Percentiles rank a stretch among this genome's conserved stretches.
These are phyloP conservation scores for Galemys pyrenaicus DNA, from an alignment of 2,113 vertebrate species.

Conservation along the genomic window DNA sequence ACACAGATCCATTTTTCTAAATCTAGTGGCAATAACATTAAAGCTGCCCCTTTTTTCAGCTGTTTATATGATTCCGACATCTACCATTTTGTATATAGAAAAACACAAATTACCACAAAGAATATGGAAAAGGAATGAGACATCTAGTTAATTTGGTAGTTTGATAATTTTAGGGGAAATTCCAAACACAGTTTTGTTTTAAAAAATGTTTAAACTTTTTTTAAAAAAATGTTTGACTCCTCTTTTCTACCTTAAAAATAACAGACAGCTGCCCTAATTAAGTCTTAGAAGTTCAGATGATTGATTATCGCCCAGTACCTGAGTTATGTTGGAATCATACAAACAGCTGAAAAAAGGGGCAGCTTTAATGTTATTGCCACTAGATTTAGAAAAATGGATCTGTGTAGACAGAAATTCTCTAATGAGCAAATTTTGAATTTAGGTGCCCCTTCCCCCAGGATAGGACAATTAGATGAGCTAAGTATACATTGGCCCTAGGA, in stretches of 20 bases:
- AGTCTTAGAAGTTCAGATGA: background rate
- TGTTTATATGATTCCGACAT: slow-evolving; percentile 8
- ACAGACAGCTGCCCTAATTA: background rate
- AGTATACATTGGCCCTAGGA: background rate
- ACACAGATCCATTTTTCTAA: slow-evolving; percentile 53
- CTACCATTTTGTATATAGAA: background rate
- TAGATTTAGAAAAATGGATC: slow-evolving; percentile 54
- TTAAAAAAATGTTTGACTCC: background rate
- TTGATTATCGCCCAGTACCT: background rate
- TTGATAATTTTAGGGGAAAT: slow-evolving; percentile 15
- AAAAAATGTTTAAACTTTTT: background rate
- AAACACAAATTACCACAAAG: slow-evolving; percentile 12
- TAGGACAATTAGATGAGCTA: background rate
- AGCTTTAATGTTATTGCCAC: slow-evolving; percentile 34
- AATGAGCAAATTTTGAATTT: background rate
- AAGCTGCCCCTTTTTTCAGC: background rate
- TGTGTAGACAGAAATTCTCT: slow-evolving; percentile 26
- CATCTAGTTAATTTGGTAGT: slow-evolving; percentile 9
- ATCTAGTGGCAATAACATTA: slow-evolving; percentile 33
- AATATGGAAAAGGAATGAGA: background rate
- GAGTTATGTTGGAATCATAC: background rate
- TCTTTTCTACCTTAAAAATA: background rate
- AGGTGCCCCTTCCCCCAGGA: background rate
- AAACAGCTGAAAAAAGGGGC: background rate
- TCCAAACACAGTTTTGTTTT: slow-evolving; percentile 12